Percentiles rank a stretch among this genome's conserved stretches.
Conservation (phyloP, 2,113 vertebrate genomes). For the Hiodon alosoides region DNA sequence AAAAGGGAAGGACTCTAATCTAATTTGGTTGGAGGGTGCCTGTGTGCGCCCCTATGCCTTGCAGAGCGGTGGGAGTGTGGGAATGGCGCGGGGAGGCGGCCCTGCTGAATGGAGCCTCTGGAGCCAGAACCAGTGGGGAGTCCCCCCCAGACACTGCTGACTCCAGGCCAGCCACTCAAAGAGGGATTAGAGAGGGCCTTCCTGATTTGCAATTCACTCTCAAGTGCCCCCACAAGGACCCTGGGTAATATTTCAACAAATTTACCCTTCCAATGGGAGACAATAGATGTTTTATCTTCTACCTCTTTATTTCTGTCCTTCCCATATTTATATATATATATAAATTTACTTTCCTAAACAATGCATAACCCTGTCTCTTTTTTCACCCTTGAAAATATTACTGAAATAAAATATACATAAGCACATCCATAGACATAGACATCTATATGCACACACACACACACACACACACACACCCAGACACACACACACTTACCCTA, state of each 20-base stretch:
- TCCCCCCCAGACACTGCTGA: constrained; percentile 79
- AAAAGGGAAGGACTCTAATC: constrained; percentile 88
- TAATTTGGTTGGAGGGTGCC: constrained; percentile 88
- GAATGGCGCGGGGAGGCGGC: constrained; percentile 83
- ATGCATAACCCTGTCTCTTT: neutral
- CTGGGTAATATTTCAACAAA: constrained; percentile 84
- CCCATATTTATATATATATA: neutral
- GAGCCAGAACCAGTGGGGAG: constrained; percentile 96
- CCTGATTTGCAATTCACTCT: constrained; percentile 96
- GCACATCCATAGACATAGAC: too few relatives aligned
- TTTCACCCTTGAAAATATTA: too few relatives aligned
- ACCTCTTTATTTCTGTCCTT: constrained; percentile 14
- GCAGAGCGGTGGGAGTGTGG: constrained; percentile 85
- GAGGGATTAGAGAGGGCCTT: constrained; percentile 87
- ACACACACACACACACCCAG: too few relatives aligned
- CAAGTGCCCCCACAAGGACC: constrained; percentile 83
- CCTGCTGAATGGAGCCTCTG: constrained; percentile 82
- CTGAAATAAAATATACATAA: too few relatives aligned
- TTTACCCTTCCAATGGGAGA: constrained; percentile 39
- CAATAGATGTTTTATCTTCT: constrained; percentile 42
- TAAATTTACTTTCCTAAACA: neutral
- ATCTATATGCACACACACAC: too few relatives aligned
- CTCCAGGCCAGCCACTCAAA: constrained; percentile 90
- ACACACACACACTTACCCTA: too few relatives aligned
- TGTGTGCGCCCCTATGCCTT: constrained; percentile 61